A percentile compares a stretch with the other conserved stretches of the same genome.
phyloP scores from a whole-genome alignment of 2,113 vertebrate genomes.

The Prunella himalayana region DNA sequence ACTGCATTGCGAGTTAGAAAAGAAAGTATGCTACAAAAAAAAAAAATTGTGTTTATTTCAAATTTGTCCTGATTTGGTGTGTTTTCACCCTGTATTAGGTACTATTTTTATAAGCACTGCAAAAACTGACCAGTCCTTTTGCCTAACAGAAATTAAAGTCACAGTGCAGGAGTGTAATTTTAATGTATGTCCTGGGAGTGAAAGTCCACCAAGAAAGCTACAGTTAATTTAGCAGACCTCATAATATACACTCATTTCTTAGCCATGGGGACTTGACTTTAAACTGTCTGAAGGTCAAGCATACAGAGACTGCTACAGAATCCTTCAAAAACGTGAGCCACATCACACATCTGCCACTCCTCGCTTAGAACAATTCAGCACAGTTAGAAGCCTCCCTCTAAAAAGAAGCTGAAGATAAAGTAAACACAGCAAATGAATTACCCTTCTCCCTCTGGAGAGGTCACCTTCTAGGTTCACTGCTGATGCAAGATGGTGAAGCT shows the following conservation, averaged over 20 bases:
- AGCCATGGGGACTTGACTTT: constrained; percentile 20
- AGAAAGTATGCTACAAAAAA: neutral
- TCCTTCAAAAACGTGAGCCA: constrained; percentile 12
- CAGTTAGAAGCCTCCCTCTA: constrained; percentile 31
- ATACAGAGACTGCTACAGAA: neutral
- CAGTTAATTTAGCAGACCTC: constrained; percentile 28
- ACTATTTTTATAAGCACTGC: neutral
- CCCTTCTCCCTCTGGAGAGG: constrained; percentile 47
- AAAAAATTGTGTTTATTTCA: neutral
- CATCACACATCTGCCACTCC: constrained; percentile 45
- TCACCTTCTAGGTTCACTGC: constrained; percentile 61
- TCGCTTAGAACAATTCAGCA: constrained; percentile 64
- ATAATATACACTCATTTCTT: constrained; percentile 14
- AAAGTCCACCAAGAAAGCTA: constrained; percentile 26
- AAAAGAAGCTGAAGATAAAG: constrained; percentile 55
- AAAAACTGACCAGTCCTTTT: neutral
- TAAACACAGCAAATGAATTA: constrained; percentile 64
- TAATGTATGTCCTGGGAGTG: constrained; percentile 1
- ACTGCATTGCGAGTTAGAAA: neutral
- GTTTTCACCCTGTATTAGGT: neutral
- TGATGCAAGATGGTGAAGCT: constrained; percentile 59
- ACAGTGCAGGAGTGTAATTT: neutral
- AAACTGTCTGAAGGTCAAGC: constrained; percentile 29
- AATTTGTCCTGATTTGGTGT: neutral
- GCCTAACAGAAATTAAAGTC: neutral